Evolutionary conservation across 2,888 invertebrate species (phyloP).

Genomic region (Cheilosia impressa): DNA sequence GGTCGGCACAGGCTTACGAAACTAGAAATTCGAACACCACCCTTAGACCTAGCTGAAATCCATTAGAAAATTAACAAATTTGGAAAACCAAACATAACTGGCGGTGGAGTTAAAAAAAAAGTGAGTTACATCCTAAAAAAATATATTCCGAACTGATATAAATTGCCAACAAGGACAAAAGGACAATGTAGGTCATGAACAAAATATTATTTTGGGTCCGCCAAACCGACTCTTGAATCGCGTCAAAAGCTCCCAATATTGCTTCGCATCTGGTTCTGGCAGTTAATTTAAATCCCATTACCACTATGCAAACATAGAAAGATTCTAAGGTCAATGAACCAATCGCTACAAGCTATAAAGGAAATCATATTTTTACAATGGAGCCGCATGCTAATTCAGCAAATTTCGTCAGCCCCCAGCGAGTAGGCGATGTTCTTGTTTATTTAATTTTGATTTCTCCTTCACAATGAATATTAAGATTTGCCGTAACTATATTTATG

Average conservation of each 20-base stretch:
- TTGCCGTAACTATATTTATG: constrained; percentile 12
- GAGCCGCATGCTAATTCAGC: too few relatives aligned
- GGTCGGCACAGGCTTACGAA: too few relatives aligned
- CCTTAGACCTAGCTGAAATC: too few relatives aligned
- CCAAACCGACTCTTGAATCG: background rate
- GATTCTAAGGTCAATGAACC: constrained; percentile 20
- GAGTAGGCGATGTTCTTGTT: constrained; percentile 2
- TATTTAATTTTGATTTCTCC: background rate
- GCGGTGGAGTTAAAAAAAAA: too few relatives aligned
- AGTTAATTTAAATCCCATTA: background rate
- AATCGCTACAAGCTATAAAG: background rate
- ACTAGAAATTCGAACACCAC: too few relatives aligned
- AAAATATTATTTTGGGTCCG: background rate
- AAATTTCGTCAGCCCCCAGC: background rate
- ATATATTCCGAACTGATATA: too few relatives aligned
- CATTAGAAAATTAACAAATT: too few relatives aligned
- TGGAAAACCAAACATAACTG: too few relatives aligned
- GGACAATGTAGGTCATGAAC: too few relatives aligned
- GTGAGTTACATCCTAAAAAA: too few relatives aligned
- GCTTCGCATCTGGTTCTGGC: background rate
- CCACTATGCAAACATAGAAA: background rate
- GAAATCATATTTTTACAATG: too few relatives aligned
- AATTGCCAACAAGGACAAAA: too few relatives aligned
- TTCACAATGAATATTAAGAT: constrained; percentile 24
- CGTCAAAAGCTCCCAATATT: background rate